These are phyloP conservation scores for Tenthredo distinguenda DNA, from an alignment of 2,888 invertebrate genomes.

Conservation along the genomic window DNA sequence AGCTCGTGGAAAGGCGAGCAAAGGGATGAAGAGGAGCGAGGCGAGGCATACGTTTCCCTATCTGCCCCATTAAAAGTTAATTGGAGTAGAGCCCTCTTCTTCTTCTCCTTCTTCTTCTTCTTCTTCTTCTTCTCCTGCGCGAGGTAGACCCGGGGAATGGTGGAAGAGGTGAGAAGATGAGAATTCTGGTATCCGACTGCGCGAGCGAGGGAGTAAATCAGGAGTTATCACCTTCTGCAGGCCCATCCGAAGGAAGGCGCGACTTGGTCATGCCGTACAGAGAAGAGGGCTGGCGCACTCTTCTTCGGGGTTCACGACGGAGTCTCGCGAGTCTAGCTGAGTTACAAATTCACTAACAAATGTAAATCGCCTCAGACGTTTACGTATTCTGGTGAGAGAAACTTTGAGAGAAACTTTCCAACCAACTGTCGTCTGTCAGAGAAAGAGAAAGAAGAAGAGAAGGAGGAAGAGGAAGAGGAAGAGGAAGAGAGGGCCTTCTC, in stretches of 20 bases:
- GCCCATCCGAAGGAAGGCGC: constrained; percentile 21
- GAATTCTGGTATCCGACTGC: constrained; percentile 57
- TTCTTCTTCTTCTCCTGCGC: not conserved
- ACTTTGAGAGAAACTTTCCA: constrained; percentile 29
- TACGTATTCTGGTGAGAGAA: constrained; percentile 46
- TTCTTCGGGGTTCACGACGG: constrained; percentile 13
- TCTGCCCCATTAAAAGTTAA: constrained; percentile 74
- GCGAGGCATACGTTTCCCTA: constrained; percentile 72
- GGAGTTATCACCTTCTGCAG: constrained; percentile 67
- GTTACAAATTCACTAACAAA: constrained; percentile 72
- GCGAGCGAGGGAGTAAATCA: constrained; percentile 65
- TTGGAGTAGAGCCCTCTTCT: constrained; percentile 70
- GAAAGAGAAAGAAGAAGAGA: constrained; percentile 22
- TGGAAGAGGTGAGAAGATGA: constrained; percentile 63
- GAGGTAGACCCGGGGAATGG: not conserved
- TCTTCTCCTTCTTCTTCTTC: constrained; percentile 50
- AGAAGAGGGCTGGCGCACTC: constrained; percentile 5
- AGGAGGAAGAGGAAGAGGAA: not conserved
- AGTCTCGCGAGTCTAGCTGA: constrained; percentile 18
- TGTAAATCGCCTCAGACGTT: constrained; percentile 68
- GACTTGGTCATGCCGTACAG: not conserved
- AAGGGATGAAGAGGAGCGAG: constrained; percentile 37
- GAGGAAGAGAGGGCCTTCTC: constrained; percentile 1
- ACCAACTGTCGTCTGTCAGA: constrained; percentile 52
- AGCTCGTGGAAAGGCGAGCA: constrained; percentile 30